A percentile compares a stretch with the other conserved stretches of the same genome.
Conservation (phyloP, 2,888 invertebrate genomes). For the Operophtera brumata region DNA sequence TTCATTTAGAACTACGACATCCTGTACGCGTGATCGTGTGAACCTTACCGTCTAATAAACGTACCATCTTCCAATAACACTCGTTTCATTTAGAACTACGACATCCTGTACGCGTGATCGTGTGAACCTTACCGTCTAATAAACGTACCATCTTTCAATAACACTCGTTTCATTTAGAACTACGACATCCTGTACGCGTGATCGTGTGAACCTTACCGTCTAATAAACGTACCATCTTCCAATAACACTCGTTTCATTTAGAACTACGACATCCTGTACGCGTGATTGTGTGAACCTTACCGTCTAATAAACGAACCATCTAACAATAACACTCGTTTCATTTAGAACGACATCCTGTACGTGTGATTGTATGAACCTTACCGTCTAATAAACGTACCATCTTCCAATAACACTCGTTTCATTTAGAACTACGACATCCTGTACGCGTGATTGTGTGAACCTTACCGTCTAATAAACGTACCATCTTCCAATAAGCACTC, state of each 20-base stretch:
- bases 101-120: slow-evolving; percentile 93
- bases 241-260: slow-evolving; percentile 8
- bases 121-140: slow-evolving; percentile 13
- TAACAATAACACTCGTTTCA: slow-evolving; percentile 11
- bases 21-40: slow-evolving; percentile 88
- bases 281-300: slow-evolving; percentile 68
- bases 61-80: slow-evolving; percentile 14
- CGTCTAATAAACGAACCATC: slow-evolving; percentile 18
- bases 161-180: slow-evolving; percentile 61
- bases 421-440: slow-evolving; percentile 95
- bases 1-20: slow-evolving; percentile 92
- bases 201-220: slow-evolving; percentile 45
- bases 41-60: slow-evolving; percentile 14
- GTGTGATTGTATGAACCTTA: slow-evolving; percentile 76
- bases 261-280: slow-evolving; percentile 97
- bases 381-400: slow-evolving; percentile 18
- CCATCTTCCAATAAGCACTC: slow-evolving; percentile 11
- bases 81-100: slow-evolving; percentile 85
- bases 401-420: slow-evolving; percentile 11
- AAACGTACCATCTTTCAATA: slow-evolving; percentile 18
- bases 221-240: slow-evolving; percentile 20
- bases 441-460: slow-evolving; percentile 84
- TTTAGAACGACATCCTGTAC: slow-evolving; percentile 92
- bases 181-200: slow-evolving; percentile 97
- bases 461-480: slow-evolving; percentile 16